Percentiles rank a stretch among this genome's conserved stretches.
Evolutionary conservation across 2,113 vertebrate genomes (phyloP).

Genomic region (Caranx melampygus): DNA sequence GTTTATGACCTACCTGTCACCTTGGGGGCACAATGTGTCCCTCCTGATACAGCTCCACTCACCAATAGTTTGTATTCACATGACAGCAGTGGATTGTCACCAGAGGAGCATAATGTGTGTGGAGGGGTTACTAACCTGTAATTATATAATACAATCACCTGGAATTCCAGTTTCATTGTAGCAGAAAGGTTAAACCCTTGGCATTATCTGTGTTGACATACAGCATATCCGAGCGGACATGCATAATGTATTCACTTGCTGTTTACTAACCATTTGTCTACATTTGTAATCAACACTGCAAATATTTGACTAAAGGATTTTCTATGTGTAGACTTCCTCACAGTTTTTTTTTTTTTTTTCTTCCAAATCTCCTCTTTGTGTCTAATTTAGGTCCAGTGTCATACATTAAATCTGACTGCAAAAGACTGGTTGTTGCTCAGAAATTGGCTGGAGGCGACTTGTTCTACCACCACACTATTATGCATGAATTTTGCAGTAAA

Average conservation of each 20-base stretch:
- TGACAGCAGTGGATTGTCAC: background rate
- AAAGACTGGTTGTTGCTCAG: conserved; percentile 22
- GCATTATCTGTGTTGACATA: background rate
- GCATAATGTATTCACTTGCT: conserved; percentile 1
- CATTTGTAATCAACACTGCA: conserved; percentile 25
- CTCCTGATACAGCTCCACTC: background rate
- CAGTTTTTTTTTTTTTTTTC: background rate
- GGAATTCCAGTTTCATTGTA: background rate
- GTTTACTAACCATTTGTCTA: background rate
- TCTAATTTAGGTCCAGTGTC: conserved; percentile 29
- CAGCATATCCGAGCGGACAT: background rate
- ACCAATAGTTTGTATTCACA: background rate
- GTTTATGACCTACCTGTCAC: background rate
- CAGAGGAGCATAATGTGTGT: background rate
- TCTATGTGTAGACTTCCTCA: conserved; percentile 1
- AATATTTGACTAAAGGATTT: conserved; percentile 23
- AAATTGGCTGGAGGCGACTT: conserved; percentile 46
- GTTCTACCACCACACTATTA: conserved; percentile 39
- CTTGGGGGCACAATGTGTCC: background rate
- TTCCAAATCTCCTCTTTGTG: background rate
- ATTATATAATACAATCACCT: background rate
- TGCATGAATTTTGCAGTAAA: conserved; percentile 68
- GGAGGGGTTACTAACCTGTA: background rate
- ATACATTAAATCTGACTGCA: conserved; percentile 17
- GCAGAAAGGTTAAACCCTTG: background rate